Base-by-base conservation (phyloP, 2,888 invertebrate species). In the Anoncus sp. region DNA sequence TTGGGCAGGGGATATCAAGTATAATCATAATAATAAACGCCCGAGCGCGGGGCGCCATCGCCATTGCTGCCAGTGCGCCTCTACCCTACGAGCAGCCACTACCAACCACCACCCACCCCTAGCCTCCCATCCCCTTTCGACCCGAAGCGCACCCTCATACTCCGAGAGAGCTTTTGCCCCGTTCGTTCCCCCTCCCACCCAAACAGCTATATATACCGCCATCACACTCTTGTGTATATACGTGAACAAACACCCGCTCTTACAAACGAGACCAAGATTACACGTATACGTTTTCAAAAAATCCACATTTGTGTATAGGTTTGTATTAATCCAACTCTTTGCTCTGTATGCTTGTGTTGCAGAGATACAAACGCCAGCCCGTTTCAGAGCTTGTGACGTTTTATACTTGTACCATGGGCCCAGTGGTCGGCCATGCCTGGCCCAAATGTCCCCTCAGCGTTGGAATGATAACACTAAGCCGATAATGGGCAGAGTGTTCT, bases 11-110 rank as follows among this genome's bases (percentile, higher is more conserved):
- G 88, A 89, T 90, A 90, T 89, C 89, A 88, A 89, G 86, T 89
- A 89, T 90, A 89, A 90, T 90, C 88, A 90, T 90, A 90, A 90
- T 90, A 90, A 90, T 89, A 89, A 90, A 90, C 89, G 89, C 89
- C 89, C 88, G 87, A 86, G 85, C 86, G 84, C 87, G 87, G 88
- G 87, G 87, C 86, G 86, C 87, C 89, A 90, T 89, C 87, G 89
- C 89, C 89, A 90, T 90, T 89, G 89, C 90, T 88, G 85, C 82
- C 85, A 85, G 83, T 83, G 70, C n/a, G n/a, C 77, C 57, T 60
- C 74, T 45, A 75, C 80, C 77, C 77, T 65, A 67, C 71, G 51
- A 59, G 18, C 69, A 49, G 18, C 57, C 47, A 35, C 57, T 16
- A 22, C 77, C 71, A 75, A 60, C 81, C 77, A 70, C 79, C 65